Percentiles rank a stretch among this genome's conserved stretches.
Conservation (phyloP, 2,113 vertebrate species). For the Platysternon megacephalum region DNA sequence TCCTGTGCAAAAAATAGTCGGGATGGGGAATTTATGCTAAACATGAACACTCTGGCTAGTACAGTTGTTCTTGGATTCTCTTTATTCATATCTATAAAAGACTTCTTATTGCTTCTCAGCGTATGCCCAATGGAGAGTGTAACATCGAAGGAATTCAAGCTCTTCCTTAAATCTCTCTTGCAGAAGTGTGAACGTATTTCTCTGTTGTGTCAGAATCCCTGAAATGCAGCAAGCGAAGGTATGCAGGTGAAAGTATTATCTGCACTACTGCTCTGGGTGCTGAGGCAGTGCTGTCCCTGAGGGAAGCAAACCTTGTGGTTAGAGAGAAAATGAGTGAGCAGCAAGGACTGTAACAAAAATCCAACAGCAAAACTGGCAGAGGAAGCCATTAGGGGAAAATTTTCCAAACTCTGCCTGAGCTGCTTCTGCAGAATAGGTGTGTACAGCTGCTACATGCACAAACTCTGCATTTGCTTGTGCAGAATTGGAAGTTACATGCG, state of each 20-base stretch:
- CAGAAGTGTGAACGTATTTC: neutral
- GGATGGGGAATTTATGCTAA: neutral
- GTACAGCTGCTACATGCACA: neutral
- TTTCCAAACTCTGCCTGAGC: neutral
- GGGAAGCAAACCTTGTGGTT: neutral
- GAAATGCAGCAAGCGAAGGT: neutral
- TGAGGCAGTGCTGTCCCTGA: neutral
- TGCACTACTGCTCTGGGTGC: neutral
- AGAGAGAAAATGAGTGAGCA: neutral
- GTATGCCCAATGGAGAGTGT: neutral
- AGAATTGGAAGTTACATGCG: accelerated
- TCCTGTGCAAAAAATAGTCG: neutral
- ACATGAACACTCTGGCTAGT: neutral
- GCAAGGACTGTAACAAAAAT: neutral
- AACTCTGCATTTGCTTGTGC: accelerated
- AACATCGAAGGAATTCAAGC: neutral
- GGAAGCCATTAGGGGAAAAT: neutral
- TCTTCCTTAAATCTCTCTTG: neutral
- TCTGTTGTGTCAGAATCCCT: neutral
- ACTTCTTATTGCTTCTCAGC: neutral
- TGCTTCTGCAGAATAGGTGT: neutral
- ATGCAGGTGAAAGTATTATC: neutral
- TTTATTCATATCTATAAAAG: neutral
- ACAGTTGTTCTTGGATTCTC: neutral
- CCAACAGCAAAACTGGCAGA: neutral